These are phyloP conservation scores for Sinocyclocheilus anophthalmus DNA, from an alignment of 2,113 vertebrate genomes.

Conservation along the genomic window DNA sequence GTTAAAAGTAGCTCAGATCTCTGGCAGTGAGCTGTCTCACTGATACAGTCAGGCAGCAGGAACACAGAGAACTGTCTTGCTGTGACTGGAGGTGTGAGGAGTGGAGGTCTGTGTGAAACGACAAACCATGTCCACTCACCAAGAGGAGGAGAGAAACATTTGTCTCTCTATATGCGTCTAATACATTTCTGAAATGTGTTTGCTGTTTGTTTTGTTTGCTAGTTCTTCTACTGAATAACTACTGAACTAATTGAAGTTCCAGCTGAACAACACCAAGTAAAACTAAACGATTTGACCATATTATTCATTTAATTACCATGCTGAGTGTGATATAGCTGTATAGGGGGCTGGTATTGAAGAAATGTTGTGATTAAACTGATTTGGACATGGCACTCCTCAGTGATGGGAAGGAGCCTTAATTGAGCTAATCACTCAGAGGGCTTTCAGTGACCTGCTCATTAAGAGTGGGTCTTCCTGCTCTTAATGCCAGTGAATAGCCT, in stretches of 20 bases:
- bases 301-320: neutral
- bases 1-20: neutral
- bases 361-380: slow-evolving; percentile 58
- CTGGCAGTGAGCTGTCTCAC: neutral
- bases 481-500: slow-evolving; percentile 26
- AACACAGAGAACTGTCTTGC: slow-evolving; percentile 33
- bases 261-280: neutral
- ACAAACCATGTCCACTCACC: slow-evolving; percentile 1
- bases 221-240: neutral
- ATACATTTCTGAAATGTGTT: neutral
- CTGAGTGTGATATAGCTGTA: neutral
- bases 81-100: slow-evolving; percentile 3
- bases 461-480: slow-evolving; percentile 54
- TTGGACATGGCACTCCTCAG: slow-evolving; percentile 65
- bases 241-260: no score
- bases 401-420: slow-evolving; percentile 74
- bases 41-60: slow-evolving; percentile 8
- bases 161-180: neutral
- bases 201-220: neutral
- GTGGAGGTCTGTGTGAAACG: neutral
- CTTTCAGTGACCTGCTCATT: slow-evolving; percentile 73
- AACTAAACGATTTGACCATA: neutral
- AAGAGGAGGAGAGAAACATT: slow-evolving; percentile 46
- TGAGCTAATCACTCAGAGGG: slow-evolving; percentile 69
- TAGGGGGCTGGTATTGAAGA: slow-evolving; percentile 4